Conservation (phyloP, 2,888 invertebrate genomes). For the Drosophila kuntzei region DNA sequence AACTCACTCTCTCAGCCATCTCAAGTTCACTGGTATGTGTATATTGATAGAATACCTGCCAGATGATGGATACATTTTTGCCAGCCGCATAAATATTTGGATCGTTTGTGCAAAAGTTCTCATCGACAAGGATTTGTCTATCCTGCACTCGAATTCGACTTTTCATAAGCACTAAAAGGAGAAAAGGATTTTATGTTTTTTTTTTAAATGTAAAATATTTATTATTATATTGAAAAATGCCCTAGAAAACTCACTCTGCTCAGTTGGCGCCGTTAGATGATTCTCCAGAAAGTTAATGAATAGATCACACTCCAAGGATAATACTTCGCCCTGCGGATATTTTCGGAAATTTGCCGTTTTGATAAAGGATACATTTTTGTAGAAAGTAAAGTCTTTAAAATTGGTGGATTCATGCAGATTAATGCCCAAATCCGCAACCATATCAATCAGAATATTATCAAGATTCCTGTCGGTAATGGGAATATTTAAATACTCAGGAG, state of each 20-base stretch:
- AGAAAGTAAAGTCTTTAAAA: conserved; percentile 34
- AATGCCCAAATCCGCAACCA: conserved; percentile 70
- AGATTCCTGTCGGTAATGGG: conserved; percentile 64
- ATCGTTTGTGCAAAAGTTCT: conserved; percentile 66
- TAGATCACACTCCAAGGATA: conserved; percentile 62
- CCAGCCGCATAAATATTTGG: conserved; percentile 73
- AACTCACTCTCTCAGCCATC: conserved; percentile 72
- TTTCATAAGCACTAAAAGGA: conserved; percentile 33
- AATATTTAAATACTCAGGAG: conserved; percentile 48
- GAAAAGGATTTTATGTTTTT: not conserved
- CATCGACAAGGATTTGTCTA: conserved; percentile 57
- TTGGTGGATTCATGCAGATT: conserved; percentile 42
- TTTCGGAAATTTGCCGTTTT: conserved; percentile 56
- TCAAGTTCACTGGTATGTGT: conserved; percentile 57
- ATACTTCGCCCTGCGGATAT: not conserved
- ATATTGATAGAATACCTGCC: conserved; percentile 66
- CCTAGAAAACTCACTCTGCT: conserved; percentile 20
- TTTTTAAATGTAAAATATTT: no score
- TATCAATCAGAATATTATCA: conserved; percentile 58
- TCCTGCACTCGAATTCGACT: conserved; percentile 36
- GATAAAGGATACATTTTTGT: conserved; percentile 38
- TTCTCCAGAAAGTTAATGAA: conserved; percentile 71
- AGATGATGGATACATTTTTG: conserved; percentile 38
- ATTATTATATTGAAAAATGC: no score
- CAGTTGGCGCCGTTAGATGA: conserved; percentile 15